These are phyloP conservation scores for Rhyacophila evoluta DNA, from an alignment of 2,888 invertebrate species.

Conservation along the genomic window DNA sequence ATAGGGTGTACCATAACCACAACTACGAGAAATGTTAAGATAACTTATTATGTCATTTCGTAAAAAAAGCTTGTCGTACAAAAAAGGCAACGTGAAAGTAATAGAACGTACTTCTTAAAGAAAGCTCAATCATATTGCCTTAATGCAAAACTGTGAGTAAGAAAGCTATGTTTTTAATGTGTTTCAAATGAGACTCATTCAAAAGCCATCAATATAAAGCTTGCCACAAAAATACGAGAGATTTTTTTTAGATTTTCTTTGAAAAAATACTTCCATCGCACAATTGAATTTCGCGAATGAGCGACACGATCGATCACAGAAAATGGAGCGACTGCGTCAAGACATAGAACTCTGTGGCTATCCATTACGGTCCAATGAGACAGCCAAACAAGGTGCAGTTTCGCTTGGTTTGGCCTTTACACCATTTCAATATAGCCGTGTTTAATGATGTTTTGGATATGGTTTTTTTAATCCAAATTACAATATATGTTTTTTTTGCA, in stretches of 20 bases:
- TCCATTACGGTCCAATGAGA: slow-evolving; percentile 10
- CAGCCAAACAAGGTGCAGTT: background rate
- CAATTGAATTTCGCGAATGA: slow-evolving; percentile 16
- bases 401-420: background rate
- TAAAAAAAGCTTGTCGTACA: no score
- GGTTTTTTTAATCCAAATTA: no score
- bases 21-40: no score
- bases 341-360: background rate
- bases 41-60: no score
- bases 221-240: slow-evolving; percentile 1
- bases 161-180: background rate
- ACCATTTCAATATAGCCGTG: background rate
- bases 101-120: background rate
- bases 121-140: background rate
- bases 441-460: no score
- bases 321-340: background rate
- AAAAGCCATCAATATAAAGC: slow-evolving; percentile 20
- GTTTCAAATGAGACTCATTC: background rate
- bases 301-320: slow-evolving; percentile 8
- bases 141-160: background rate
- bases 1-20: no score
- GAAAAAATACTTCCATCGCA: slow-evolving; percentile 1
- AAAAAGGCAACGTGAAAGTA: no score
- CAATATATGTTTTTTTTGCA: no score
- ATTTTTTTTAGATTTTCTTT: background rate